Conservation (phyloP, 2,113 vertebrate genomes). For the Sterna hirundo region DNA sequence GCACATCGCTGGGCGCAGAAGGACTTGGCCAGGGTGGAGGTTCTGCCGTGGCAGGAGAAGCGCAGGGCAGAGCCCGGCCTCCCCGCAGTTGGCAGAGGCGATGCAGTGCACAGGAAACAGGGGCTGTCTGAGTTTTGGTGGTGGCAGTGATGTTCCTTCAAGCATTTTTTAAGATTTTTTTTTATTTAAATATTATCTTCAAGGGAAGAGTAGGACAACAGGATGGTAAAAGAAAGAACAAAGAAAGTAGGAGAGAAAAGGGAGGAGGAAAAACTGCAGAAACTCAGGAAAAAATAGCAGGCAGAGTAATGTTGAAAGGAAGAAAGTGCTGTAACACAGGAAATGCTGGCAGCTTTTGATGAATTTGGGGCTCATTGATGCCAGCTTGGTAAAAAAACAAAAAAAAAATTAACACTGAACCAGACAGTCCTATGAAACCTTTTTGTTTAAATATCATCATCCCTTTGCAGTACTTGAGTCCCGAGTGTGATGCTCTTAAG, state of each 20-base stretch:
- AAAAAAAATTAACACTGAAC: neutral
- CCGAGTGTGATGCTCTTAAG: neutral
- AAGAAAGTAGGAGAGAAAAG: neutral
- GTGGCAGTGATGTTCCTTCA: neutral
- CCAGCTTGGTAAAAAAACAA: neutral
- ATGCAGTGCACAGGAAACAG: neutral
- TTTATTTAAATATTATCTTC: neutral
- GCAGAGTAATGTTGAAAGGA: neutral
- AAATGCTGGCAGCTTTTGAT: neutral
- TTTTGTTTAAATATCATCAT: neutral
- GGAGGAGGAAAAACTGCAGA: neutral
- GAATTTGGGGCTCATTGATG: neutral
- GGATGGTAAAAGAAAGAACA: neutral
- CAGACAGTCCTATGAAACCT: neutral
- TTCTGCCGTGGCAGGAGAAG: neutral
- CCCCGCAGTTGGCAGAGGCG: accelerated
- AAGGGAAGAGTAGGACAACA: neutral
- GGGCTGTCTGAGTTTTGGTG: neutral
- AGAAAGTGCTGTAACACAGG: neutral
- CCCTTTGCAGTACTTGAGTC: neutral
- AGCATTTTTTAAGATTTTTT: neutral
- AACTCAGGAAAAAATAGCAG: neutral
- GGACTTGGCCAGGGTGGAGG: accelerated
- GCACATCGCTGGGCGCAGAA: accelerated
- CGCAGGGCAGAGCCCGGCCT: accelerated